These are phyloP conservation scores for Pandion haliaetus DNA, from an alignment of 2,113 vertebrate genomes.

Conservation along the genomic window DNA sequence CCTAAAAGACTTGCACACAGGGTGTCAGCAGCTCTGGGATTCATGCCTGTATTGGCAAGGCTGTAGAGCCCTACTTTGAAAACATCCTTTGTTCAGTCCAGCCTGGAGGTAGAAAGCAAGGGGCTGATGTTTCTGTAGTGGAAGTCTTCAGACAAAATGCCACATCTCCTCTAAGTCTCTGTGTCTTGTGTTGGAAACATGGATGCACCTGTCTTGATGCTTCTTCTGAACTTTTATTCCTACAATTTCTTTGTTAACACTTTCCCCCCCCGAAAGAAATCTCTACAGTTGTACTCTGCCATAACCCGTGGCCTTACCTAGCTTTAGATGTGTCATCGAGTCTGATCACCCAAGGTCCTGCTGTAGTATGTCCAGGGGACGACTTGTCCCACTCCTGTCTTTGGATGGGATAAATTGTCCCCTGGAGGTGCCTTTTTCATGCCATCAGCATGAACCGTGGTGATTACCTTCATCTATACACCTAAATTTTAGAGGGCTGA, in stretches of 20 bases:
- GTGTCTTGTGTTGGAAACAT: not conserved
- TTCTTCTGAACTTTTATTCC: not conserved
- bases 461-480: not conserved
- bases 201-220: not conserved
- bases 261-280: not conserved
- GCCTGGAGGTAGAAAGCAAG: not conserved
- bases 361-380: not conserved
- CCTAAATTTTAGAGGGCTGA: not conserved
- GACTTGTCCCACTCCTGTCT: not conserved
- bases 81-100: not conserved
- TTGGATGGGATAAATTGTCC: not conserved
- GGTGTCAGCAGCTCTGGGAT: not conserved
- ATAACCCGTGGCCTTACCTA: not conserved
- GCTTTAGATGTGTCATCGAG: not conserved
- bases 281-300: not conserved
- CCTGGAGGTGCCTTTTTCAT: not conserved
- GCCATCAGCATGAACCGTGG: not conserved
- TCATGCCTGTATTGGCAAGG: not conserved
- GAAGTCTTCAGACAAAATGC: not conserved
- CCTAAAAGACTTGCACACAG: not conserved
- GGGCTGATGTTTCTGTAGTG: not conserved
- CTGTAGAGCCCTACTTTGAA: not conserved
- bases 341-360: not conserved
- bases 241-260: not conserved
- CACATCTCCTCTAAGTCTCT: not conserved